Evolutionary conservation across 2,113 vertebrate species (phyloP), one percentile per base, ranked within the genome.

Genomic region (Cheirogaleus medius): DNA sequence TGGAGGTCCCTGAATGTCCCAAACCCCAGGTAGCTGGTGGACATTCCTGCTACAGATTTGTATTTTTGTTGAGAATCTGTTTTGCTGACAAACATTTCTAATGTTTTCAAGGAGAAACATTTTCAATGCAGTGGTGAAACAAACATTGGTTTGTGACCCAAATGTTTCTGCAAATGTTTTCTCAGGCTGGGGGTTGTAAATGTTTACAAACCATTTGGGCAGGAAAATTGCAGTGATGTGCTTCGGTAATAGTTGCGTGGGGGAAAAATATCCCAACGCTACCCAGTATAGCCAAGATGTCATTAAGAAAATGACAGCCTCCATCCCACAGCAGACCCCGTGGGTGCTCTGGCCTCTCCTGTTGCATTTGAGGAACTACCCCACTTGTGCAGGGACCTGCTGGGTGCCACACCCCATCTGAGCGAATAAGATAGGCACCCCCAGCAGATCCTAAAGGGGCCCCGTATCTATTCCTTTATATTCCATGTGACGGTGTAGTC

Each of bases 151-250:
- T 91, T 87, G 44, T 83, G 96, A 91, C 92, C 91, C 83, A 95
- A 95, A 93, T 95, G 91, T 95, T 95, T 83, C 74, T 58, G 68
- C 34, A 71, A 80, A 95, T 87, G 63, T 88, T 90, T 91, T 91
- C 74, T 94, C 37, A 71, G 92, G 52, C 47, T 29, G 0, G 52
- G 47, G 56, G 63, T n/a, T 64, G 8, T 76, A 56, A 56, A 49
- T 87, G 63, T 87, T 90, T 87, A 69, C 29, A 92, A 87, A 69
- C 27, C 37, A 85, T 34, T n/a, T 54, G 64, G 90, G 90, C 64
- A 97, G 74, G 25, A 58, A 60, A 87, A 89, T 23, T 15, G 54
- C 15, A 37, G 20, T 7, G 52, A 81, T 7, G 20, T 47, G 54
- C 88, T 93, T 83, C 23, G 54, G 66, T 39, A 90, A 92, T 18